Percentiles rank a stretch among this genome's conserved stretches.
Conservation (phyloP, 1,140 invertebrate genomes). For the Vanessa tameamea region DNA sequence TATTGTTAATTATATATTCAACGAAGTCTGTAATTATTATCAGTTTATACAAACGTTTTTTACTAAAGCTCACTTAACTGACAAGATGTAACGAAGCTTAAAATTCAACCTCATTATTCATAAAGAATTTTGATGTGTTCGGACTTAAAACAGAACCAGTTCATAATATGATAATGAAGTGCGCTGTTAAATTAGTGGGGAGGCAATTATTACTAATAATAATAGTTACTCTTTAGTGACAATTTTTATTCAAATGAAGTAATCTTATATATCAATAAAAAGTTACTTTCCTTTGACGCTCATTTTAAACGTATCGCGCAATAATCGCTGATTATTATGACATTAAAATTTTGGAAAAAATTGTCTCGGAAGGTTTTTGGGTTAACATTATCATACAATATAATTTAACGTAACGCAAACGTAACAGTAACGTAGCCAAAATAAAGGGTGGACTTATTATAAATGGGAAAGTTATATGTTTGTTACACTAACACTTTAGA, state of each 20-base stretch:
- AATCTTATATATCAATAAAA: no score
- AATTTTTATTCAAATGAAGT: slow-evolving; percentile 7
- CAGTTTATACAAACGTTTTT: slow-evolving; percentile 55
- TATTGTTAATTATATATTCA: slow-evolving; percentile 52
- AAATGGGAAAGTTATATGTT: no score
- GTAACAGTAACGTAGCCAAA: no score
- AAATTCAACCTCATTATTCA: slow-evolving; percentile 72
- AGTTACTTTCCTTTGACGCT: no score
- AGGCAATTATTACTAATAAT: slow-evolving; percentile 55
- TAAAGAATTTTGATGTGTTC: slow-evolving; percentile 64
- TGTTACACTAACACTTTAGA: no score
- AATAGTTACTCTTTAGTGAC: slow-evolving; percentile 24
- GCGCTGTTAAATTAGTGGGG: slow-evolving; percentile 55
- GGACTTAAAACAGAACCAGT: slow-evolving; percentile 62
- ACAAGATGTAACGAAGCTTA: slow-evolving; percentile 73
- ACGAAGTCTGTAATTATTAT: slow-evolving; percentile 53
- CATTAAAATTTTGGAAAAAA: no score
- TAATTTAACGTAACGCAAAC: no score
- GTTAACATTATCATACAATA: no score
- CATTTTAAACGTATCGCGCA: no score
- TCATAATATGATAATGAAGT: slow-evolving; percentile 66
- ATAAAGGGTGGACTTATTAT: no score
- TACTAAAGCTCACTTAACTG: slow-evolving; percentile 62
- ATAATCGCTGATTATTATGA: no score
- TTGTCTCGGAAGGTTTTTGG: no score